Percentiles rank a stretch among this genome's conserved stretches.
phyloP scores from a whole-genome alignment of 2,113 vertebrate species.

The Oenanthe oenanthe region DNA sequence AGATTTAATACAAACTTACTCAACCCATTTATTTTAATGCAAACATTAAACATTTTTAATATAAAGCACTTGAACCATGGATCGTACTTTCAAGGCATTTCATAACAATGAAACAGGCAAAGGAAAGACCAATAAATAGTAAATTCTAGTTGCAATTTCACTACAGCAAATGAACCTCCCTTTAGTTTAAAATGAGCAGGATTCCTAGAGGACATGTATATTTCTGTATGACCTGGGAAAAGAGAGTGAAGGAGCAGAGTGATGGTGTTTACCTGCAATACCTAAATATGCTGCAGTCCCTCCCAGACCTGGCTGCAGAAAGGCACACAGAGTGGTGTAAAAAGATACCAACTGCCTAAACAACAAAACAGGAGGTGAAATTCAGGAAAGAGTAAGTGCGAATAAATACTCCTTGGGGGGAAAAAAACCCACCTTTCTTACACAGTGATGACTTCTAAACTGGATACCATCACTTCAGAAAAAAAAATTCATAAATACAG shows the following conservation, averaged over 20 bases:
- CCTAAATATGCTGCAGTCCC: not conserved
- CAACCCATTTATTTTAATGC: not conserved
- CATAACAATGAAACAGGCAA: not conserved
- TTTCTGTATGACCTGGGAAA: not conserved
- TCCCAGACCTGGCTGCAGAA: not conserved
- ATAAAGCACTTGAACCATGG: not conserved
- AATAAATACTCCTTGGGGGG: rapidly evolving
- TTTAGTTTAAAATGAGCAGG: not conserved
- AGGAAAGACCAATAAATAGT: not conserved
- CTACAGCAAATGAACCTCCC: not conserved
- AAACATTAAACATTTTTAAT: not conserved
- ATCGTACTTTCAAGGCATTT: not conserved
- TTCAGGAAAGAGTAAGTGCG: not conserved
- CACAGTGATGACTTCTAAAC: not conserved
- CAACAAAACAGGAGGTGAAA: not conserved
- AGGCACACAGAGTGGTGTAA: not conserved
- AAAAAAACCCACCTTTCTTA: not conserved
- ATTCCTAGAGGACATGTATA: not conserved
- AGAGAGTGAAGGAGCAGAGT: not conserved
- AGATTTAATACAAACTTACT: not conserved
- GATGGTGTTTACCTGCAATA: not conserved
- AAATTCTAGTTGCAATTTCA: not conserved
- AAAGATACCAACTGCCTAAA: not conserved
- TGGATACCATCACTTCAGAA: not conserved
- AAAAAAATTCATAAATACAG: not conserved